Evolutionary conservation across 1,140 invertebrate species (phyloP), one percentile per base, ranked within the genome.

Genomic region (Epicauta chinensis): DNA sequence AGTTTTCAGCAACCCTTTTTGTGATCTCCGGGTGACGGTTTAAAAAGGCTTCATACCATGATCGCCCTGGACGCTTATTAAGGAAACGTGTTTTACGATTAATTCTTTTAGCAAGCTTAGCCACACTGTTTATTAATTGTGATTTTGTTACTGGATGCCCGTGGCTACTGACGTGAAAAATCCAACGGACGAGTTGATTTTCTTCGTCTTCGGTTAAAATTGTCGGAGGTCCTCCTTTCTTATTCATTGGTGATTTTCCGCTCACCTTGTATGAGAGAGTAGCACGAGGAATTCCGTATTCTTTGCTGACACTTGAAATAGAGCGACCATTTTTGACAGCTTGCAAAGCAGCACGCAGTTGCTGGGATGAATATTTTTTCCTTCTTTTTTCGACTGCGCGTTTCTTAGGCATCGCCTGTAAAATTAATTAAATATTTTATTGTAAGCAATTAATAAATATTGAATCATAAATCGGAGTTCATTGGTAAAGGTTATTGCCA

Each of bases 161-260:
- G 34, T 4, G 2, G 34, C 52, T 45, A 30, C 5, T 48, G 15
- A 45, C 34, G 13, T 17, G 13, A 13, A 36, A 2, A 2, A 56
- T 17, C 55, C 55, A 56, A 10, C 40, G 46, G 12, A 41, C 50
- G 1, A 56, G 34, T 6, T 34, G 2, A 6, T 36, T 23, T 43
- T 56, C 55, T 29, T 56, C 55, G 12, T 46, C 41, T 14, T 43
- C 12, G 3, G 49, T 40, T 13, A 56, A 34, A 31, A 56, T 38
- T 17, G 50, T 17, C 10, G 1, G 2, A 2, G 17, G 32, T 15
- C 41, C 51, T 2, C 2, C 38, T 47, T 36, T 47, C 12, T 17
- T 42, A 32, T 46, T 30, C 11, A 46, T n/a, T 2, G 43, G 43
- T 2, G 32, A 16, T 46, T 14, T 46, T 13, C 40, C 40, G 16